A percentile compares a stretch with the other conserved stretches of the same genome.
These are phyloP conservation scores for Copidosoma floridanum DNA, from an alignment of 1,140 invertebrate genomes.

Conservation along the genomic window DNA sequence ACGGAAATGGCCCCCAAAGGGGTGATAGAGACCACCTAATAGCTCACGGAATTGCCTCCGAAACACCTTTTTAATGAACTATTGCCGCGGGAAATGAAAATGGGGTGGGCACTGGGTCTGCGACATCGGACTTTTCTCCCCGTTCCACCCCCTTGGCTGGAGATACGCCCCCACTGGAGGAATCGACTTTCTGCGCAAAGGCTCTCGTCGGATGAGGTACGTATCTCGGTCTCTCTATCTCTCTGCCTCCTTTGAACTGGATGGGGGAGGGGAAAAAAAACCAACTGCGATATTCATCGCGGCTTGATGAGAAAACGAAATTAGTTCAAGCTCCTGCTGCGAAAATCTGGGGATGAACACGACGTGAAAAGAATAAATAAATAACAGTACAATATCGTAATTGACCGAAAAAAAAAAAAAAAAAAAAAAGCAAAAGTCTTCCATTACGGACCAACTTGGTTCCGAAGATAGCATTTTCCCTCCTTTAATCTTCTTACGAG, in stretches of 20 bases:
- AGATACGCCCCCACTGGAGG: no score
- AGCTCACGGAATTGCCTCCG: slow-evolving; percentile 65
- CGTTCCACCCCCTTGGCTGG: no score
- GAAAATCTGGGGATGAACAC: no score
- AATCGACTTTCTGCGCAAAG: background rate
- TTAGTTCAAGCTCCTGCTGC: no score
- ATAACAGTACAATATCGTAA: no score
- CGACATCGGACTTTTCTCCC: slow-evolving; percentile 13
- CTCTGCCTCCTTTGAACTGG: slow-evolving; percentile 12
- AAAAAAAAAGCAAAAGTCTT: no score
- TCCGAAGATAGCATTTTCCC: background rate
- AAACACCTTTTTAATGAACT: slow-evolving; percentile 74
- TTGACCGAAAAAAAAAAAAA: no score
- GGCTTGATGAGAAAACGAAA: background rate
- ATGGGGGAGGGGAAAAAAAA: no score
- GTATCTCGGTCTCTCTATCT: slow-evolving; percentile 8
- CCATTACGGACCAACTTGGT: no score
- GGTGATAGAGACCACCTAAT: slow-evolving; percentile 66
- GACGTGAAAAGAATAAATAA: no score
- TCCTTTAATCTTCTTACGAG: background rate
- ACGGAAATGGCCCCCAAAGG: slow-evolving; percentile 61
- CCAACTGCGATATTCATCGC: background rate
- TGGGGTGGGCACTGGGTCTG: slow-evolving; percentile 48
- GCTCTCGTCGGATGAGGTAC: no score
- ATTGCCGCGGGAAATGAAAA: slow-evolving; percentile 66